Evolutionary conservation across 2,888 invertebrate species (phyloP).

Genomic region (Parochlus steinenii): DNA sequence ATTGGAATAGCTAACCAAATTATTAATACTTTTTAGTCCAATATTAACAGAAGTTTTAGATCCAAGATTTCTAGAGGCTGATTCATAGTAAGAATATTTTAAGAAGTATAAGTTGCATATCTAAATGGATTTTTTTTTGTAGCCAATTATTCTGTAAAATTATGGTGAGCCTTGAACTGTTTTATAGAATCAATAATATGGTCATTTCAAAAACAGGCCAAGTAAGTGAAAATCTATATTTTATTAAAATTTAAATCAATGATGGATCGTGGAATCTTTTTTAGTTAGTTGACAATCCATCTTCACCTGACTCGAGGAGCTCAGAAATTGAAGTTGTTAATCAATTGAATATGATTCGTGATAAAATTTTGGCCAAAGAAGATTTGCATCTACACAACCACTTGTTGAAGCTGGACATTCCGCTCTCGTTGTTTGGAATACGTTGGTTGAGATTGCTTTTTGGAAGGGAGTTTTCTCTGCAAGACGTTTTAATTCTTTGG

Average conservation of each 20-base stretch:
- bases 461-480: constrained; percentile 65
- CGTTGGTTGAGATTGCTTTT: constrained; percentile 72
- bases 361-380: constrained; percentile 44
- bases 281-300: constrained; percentile 14
- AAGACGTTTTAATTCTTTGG: constrained; percentile 63
- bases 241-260: background rate
- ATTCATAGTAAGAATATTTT: constrained; percentile 53
- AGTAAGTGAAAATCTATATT: constrained; percentile 6
- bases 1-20: too few species aligned
- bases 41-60: constrained; percentile 47
- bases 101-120: constrained; percentile 11
- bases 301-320: constrained; percentile 27
- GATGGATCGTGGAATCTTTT: background rate
- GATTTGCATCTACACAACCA: constrained; percentile 46
- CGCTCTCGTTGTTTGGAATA: constrained; percentile 73
- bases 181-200: constrained; percentile 42
- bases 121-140: constrained; percentile 17
- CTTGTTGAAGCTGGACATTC: constrained; percentile 53
- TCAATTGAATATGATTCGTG: constrained; percentile 40
- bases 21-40: constrained; percentile 37
- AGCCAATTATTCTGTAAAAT: constrained; percentile 45
- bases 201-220: constrained; percentile 33
- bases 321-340: constrained; percentile 39
- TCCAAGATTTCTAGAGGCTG: constrained; percentile 54
- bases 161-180: constrained; percentile 45